Evolutionary conservation across 2,888 invertebrate genomes (phyloP), one percentile per base, ranked within the genome.

Genomic region (Sialis fuliginosa): DNA sequence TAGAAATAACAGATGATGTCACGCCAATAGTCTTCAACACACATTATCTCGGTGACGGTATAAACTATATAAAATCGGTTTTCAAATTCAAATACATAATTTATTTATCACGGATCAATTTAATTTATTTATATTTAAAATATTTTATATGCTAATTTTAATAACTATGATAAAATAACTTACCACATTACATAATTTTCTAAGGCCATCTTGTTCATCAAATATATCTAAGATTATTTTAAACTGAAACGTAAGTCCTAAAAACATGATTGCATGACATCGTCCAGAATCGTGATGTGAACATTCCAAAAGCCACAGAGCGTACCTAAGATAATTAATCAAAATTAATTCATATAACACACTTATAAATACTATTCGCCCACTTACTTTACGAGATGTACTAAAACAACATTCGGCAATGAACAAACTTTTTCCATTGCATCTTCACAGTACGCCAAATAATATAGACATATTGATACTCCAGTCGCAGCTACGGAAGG

Each of bases 241-340:
- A 64, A 95, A 97, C 55, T 90, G 86, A 65, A 96, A 95, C 6
- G 90, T 87, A 44, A 93, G 76, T 0, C 91, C 88, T 63, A 98
- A 95, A 68, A 98, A 98, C 92, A 96, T 93, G 31, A 93, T 90
- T 2, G 95, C 93, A 66, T 97, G 93, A 59, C 95, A 93, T 50
- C 93, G 76, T n/a, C 95, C 95, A 0, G 95, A 96, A 68, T 95
- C 93, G 64, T 95, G 91, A 48, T 66, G 66, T 1, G 95, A 92
- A 56, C 95, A 91, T 60, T 96, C 96, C 44, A 98, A 65, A 40
- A 97, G 71, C 95, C 96, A 97, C 4, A 97, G 67, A 0, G 89
- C 88, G 64, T 96, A 97, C 53, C 84, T 83, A 60, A 48, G 53
- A 48, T 54, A 39, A 49, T 50, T 8, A 13, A 31, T 1, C 6